These are phyloP conservation scores for Eustalomyia histrio DNA, from an alignment of 2,888 invertebrate species.

Conservation along the genomic window DNA sequence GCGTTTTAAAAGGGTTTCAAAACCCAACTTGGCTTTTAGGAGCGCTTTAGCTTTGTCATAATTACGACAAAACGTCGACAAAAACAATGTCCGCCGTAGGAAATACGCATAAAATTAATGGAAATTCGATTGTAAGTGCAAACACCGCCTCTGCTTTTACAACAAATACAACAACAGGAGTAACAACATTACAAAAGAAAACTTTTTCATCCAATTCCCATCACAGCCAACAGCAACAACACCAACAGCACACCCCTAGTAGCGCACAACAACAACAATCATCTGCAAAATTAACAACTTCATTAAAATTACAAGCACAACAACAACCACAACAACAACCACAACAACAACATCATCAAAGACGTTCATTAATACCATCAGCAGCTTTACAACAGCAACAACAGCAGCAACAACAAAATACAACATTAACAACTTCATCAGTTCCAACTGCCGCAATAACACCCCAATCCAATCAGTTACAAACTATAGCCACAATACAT, in stretches of 20 bases:
- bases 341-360: constrained; percentile 62
- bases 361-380: constrained; percentile 15
- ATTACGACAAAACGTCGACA: constrained; percentile 36
- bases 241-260: constrained; percentile 44
- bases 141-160: constrained; percentile 51
- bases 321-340: constrained; percentile 59
- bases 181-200: constrained; percentile 41
- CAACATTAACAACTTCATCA: constrained; percentile 59
- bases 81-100: constrained; percentile 68
- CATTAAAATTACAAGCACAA: constrained; percentile 59
- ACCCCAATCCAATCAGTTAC: constrained; percentile 73
- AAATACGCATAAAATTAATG: constrained; percentile 65
- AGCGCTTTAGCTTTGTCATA: constrained; percentile 40
- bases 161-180: constrained; percentile 59
- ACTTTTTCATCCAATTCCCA: constrained; percentile 36
- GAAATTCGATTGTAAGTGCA: constrained; percentile 62
- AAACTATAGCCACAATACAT: constrained; percentile 77
- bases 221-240: constrained; percentile 37
- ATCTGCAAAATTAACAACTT: constrained; percentile 46
- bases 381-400: constrained; percentile 59
- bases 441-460: constrained; percentile 57
- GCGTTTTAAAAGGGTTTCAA: constrained; percentile 33
- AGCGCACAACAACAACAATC: constrained; percentile 59
- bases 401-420: constrained; percentile 66
- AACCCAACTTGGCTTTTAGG: constrained; percentile 11